Base-by-base conservation (phyloP, 2,113 vertebrate genomes). In the Suricata suricatta region DNA sequence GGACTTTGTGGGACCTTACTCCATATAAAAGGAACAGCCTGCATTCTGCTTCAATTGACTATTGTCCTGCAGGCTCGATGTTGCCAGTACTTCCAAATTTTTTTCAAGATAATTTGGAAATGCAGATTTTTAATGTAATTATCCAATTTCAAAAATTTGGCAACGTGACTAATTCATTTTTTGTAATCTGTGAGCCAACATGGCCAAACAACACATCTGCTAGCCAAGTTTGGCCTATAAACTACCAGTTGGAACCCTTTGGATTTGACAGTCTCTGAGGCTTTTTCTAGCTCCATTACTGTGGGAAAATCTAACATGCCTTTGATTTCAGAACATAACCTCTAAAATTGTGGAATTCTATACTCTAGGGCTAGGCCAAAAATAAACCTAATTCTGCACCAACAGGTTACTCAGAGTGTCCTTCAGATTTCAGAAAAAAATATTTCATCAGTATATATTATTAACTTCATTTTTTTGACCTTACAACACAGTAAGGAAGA, bases 131-230 rank as follows among this genome's bases (percentile, higher is more conserved):
- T n/a, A 77, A 60, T 44, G 12, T 69, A 84, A 68, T 88, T 60
- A 69, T 83, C 50, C 64, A 71, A 14, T 84, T 95, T 83, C 77
- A 88, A 97, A 95, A 80, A 68, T 31, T 35, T 72, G 77, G 64
- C 71, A 77, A 31, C 44, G 35, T 33, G 79, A 71, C 63, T 84
- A 41, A 80, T 64, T 84, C 38, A 82, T 33, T n/a, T 77, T 94
- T 84, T 94, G 21, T 15, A 50, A 81, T 77, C 44, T 80, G 25
- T 79, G 27, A 95, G 68, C 66, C 57, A 77, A 31, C 52, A 81
- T 47, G 54, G 19, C 54, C 79, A 96, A 96, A 87, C 64, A 87
- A 86, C 31, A 33, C 10, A 92, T 88, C 52, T 69, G 12, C n/a
- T 50, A 31, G 47, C 57, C 50, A 82, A 52, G 86, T 41, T 38